Conservation (phyloP, 2,888 invertebrate genomes). For the Ecliptopera silaceata region DNA sequence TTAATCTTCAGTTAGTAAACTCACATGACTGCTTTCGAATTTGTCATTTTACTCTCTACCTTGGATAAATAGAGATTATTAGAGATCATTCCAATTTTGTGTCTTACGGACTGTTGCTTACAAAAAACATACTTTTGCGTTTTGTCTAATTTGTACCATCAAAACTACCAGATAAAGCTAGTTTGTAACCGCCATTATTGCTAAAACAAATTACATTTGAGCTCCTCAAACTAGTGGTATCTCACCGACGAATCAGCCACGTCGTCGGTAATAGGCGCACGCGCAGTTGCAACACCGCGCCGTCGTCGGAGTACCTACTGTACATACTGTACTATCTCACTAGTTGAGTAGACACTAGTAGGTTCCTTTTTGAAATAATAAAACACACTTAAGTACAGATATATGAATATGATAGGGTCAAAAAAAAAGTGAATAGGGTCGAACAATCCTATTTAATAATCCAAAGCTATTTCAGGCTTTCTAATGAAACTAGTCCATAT, state of each 20-base stretch:
- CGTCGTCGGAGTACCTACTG: no score
- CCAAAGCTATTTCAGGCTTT: no score
- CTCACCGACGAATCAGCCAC: constrained; percentile 12
- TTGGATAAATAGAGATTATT: no score
- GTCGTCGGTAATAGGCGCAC: constrained; percentile 13
- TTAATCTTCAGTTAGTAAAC: no score
- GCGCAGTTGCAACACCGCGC: constrained; percentile 12
- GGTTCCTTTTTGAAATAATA: background rate
- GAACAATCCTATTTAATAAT: no score
- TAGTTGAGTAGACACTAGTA: background rate
- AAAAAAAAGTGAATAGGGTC: no score
- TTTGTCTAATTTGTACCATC: constrained; percentile 1
- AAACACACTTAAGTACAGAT: background rate
- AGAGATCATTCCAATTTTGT: no score
- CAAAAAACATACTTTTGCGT: background rate
- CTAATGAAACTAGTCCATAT: background rate
- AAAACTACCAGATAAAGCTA: constrained; percentile 10
- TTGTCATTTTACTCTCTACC: no score
- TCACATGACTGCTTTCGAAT: no score
- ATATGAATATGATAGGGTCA: no score
- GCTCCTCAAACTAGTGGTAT: constrained; percentile 15
- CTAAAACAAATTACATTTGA: constrained; percentile 16
- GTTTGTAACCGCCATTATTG: constrained; percentile 11
- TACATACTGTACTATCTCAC: background rate
- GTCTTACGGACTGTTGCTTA: background rate